phyloP scores from a whole-genome alignment of 2,113 vertebrate genomes.

The Pelusios castaneus region DNA sequence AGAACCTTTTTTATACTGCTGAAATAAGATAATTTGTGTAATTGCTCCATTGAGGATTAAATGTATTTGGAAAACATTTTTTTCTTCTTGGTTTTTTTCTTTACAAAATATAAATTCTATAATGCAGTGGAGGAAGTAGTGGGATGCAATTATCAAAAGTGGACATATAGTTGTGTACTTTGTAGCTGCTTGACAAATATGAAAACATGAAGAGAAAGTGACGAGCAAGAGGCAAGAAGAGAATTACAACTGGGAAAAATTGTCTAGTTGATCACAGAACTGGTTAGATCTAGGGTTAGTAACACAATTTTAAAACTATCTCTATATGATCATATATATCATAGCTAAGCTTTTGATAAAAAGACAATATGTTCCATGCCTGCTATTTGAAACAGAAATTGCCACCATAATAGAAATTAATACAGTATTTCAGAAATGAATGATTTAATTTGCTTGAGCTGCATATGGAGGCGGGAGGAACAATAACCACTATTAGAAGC shows the following conservation, averaged over 20 bases:
- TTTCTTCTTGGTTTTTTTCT: neutral
- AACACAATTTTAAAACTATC: neutral
- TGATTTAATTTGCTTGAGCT: neutral
- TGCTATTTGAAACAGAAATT: neutral
- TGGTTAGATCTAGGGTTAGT: neutral
- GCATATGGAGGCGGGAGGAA: neutral
- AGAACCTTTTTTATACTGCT: conserved; percentile 20
- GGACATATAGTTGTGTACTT: neutral
- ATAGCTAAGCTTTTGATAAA: neutral
- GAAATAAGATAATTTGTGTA: conserved; percentile 39
- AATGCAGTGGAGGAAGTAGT: neutral
- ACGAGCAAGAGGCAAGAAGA: neutral
- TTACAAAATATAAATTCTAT: neutral
- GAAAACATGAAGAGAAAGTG: neutral
- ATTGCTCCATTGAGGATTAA: conserved; percentile 35
- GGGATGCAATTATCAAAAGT: neutral
- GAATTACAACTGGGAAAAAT: neutral
- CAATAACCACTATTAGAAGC: neutral
- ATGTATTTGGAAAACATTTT: conserved; percentile 19
- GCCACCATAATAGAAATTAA: neutral
- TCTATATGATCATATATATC: neutral
- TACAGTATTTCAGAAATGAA: neutral
- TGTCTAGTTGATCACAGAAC: neutral
- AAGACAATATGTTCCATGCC: neutral
- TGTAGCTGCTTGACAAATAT: neutral